A percentile compares a stretch with the other conserved stretches of the same genome.
Conservation (phyloP, 2,113 vertebrate species). For the Scortum barcoo region DNA sequence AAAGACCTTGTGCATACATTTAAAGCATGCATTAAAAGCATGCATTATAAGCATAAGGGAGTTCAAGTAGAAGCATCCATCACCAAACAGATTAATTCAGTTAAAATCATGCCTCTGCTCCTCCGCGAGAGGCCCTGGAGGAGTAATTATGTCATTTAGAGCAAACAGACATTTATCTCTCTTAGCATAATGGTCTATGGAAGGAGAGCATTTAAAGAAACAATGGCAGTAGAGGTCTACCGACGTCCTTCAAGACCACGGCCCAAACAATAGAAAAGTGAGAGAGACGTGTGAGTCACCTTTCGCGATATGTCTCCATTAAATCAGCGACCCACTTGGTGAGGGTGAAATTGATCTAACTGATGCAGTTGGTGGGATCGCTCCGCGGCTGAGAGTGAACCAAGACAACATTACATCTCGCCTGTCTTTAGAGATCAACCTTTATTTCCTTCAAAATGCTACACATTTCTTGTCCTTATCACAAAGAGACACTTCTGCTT, state of each 20-base stretch:
- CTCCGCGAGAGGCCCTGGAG: conserved; percentile 42
- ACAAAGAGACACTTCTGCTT: not conserved
- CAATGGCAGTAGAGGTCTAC: not conserved
- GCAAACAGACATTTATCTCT: conserved; percentile 57
- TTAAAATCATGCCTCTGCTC: conserved; percentile 54
- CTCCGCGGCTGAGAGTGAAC: not conserved
- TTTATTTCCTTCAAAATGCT: not conserved
- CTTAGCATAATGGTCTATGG: conserved; percentile 44
- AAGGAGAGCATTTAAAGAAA: conserved; percentile 28
- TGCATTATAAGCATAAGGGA: conserved; percentile 43
- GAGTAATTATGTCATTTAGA: conserved; percentile 66
- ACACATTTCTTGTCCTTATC: conserved; percentile 1
- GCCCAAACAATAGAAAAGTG: not conserved
- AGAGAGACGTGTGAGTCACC: not conserved
- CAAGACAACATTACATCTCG: not conserved
- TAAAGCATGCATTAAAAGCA: conserved; percentile 44
- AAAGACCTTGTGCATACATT: conserved; percentile 11
- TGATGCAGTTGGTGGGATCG: not conserved
- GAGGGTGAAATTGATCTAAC: not conserved
- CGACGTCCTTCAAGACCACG: not conserved
- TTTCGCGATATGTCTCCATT: not conserved
- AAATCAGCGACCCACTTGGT: not conserved
- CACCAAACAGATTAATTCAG: conserved; percentile 57
- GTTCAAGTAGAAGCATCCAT: conserved; percentile 57
- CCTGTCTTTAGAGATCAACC: not conserved